Evolutionary conservation across 2,113 vertebrate species (phyloP), one percentile per base, ranked within the genome.

Genomic region (Entelurus aequoreus): DNA sequence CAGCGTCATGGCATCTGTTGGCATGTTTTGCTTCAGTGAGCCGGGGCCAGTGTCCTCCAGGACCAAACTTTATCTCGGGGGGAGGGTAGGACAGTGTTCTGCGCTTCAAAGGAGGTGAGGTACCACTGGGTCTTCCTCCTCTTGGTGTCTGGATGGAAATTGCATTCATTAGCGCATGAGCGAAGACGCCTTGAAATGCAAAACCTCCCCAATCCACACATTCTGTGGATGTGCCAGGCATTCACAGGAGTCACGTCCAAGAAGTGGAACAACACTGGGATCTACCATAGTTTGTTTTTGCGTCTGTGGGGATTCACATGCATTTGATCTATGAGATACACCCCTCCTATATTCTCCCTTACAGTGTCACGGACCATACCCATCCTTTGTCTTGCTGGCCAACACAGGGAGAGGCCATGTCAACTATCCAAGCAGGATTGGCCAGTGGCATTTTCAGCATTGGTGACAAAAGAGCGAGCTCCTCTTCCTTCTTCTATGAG

Each of bases 201-300:
- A 21, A 10, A 62, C 16, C 16, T 56, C 15, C 15, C 53, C 16
- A 54, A 46, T 4, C 57, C 62, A 47, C 37, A 57, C 52, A 57
- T 65, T 21, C 1, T 15, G 54, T 49, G 48, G n/a, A 65, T 51
- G 28, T 2, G 21, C 62, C 58, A 58, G 62, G 35, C 48, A 65
- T 74, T 74, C 6, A 64, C 71, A 62, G 1, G 5, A 10, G 55
- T 15, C 19, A 54, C 19, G 9, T 68, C 65, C 46, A 60, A 37
- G 7, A 63, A 73, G 37, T 68, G 16, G 40, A 21, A 52, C 15
- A 74, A 61, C 62, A 56, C 28, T 6, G 8, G 5, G 37, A 40
- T 53, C 61, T 54, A 48, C 61, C 61, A 42, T 8, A 3, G 3
- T 13, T 42, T 59, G 40, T 59, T 63, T 21, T 3, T 38, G 15